phyloP scores from a whole-genome alignment of 92 coral and sea anemone species.

The Heteractis magnifica region DNA sequence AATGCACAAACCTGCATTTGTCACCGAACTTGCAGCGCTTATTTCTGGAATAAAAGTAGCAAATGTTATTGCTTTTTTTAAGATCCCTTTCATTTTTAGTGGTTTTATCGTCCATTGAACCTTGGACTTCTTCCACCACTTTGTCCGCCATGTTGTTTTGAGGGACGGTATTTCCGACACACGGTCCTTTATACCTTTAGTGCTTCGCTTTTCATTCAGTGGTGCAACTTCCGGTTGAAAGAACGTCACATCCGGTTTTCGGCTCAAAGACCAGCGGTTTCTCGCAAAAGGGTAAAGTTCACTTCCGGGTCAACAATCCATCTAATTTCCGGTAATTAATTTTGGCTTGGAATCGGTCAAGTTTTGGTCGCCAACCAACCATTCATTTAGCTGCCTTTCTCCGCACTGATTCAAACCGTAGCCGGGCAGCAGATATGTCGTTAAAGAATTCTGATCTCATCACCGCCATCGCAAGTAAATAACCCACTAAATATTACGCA shows the following conservation, averaged over 20 bases:
- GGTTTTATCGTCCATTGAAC: neutral
- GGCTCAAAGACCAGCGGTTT: neutral
- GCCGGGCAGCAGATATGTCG: conserved; percentile 19
- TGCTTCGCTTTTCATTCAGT: neutral
- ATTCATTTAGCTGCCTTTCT: conserved; percentile 21
- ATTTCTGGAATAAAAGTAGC: conserved; percentile 60
- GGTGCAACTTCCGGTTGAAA: conserved; percentile 25
- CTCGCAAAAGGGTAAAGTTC: neutral
- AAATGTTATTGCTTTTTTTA: conserved; percentile 24
- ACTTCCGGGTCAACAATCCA: conserved; percentile 14
- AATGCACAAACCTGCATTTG: conserved; percentile 66
- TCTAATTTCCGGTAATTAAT: conserved; percentile 32
- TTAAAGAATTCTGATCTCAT: conserved; percentile 18
- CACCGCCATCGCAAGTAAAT: neutral
- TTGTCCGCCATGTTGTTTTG: conserved; percentile 50
- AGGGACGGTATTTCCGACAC: neutral
- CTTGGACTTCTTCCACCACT: neutral
- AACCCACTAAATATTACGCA: neutral
- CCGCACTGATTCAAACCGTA: conserved; percentile 11
- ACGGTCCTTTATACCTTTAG: conserved; percentile 14
- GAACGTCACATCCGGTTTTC: neutral
- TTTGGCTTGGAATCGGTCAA: conserved; percentile 1
- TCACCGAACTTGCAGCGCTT: conserved; percentile 74
- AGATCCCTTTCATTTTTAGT: neutral
- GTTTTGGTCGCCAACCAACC: neutral